Percentiles rank a stretch among this genome's conserved stretches.
phyloP scores from a whole-genome alignment of 2,113 vertebrate genomes.

The mouse (Mus musculus) region GRCm39 chr6:35820501-35821000 shows the following conservation, averaged over 20 bases:
- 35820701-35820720: not conserved
- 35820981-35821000: conserved; percentile 48
- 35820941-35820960: not conserved
- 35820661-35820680: not conserved
- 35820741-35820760: not conserved
- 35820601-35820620: not conserved
- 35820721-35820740: conserved; percentile 16
- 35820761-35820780: not conserved
- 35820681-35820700: not conserved
- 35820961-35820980: conserved; percentile 49
- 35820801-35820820: not conserved
- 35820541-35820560: not conserved
- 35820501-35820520: not conserved
- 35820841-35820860: conserved; percentile 1
- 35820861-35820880: conserved; percentile 42
- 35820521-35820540: not conserved
- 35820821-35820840: conserved; percentile 45
- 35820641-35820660: conserved; percentile 35
- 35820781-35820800: not conserved
- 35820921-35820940: not conserved
- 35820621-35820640: not conserved
- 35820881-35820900: not conserved
- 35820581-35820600: conserved; percentile 2
- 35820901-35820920: conserved; percentile 36
- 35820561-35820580: conserved; percentile 4